phyloP scores from a whole-genome alignment of 2,888 invertebrate genomes.

The Eudemis profundana region DNA sequence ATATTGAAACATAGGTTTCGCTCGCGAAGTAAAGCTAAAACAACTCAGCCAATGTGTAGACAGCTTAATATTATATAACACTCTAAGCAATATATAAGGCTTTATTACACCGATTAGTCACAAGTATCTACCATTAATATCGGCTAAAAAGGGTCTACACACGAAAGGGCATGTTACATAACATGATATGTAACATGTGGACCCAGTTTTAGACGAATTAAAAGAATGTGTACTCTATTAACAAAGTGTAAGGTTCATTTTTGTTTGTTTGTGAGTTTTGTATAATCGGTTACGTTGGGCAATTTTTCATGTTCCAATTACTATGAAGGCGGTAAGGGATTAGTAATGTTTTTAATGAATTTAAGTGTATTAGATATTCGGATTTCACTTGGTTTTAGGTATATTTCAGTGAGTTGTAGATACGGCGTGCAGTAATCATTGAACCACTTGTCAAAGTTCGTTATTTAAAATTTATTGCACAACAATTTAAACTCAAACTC shows the following conservation, averaged over 20 bases:
- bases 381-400: neutral
- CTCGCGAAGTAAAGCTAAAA: too few relatives aligned
- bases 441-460: too few relatives aligned
- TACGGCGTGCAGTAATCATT: too few relatives aligned
- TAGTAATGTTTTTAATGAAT: conserved; percentile 12
- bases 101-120: conserved; percentile 14
- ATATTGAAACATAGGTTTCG: too few relatives aligned
- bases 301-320: conserved; percentile 22
- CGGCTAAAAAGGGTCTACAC: conserved; percentile 17
- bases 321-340: conserved; percentile 14
- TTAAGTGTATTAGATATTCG: neutral
- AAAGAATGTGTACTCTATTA: neutral
- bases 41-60: neutral
- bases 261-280: neutral
- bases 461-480: too few relatives aligned
- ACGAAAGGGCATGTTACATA: conserved; percentile 27
- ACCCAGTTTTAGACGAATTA: conserved; percentile 10
- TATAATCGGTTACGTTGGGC: neutral
- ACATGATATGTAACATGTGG: conserved; percentile 9
- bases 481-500: too few relatives aligned
- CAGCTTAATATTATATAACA: conserved; percentile 10
- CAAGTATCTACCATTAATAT: conserved; percentile 11
- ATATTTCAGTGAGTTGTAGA: too few relatives aligned
- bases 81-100: neutral
- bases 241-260: neutral